Evolutionary conservation across 1,140 invertebrate species (phyloP), one percentile per base, ranked within the genome.

Genomic region (Myzus persicae): DNA sequence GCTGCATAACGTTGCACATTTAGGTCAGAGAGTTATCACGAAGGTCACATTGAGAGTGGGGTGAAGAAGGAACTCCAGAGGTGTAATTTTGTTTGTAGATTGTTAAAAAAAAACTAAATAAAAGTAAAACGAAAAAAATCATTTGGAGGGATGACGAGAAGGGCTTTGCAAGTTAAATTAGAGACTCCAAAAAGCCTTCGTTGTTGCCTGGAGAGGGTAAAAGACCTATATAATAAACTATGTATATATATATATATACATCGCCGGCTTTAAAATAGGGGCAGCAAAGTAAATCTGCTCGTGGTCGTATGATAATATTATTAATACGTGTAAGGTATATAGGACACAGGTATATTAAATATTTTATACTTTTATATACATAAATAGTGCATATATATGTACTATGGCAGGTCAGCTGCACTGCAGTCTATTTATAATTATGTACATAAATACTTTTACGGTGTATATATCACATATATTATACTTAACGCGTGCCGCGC

Each of bases 21-120:
- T 82, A 82, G 81, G 81, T 82, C 81, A 82, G 20, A 76, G 31
- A 38, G 36, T 81, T 81, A 81, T 81, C n/a, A 81, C 36, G 76
- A 81, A 81, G 76, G 76, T 38, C 20, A 38, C 24, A 24, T 38
- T 82, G 38, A 22, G 2, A 40, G 81, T 40, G 38, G 8, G 38
- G 81, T 38, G n/a, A 24, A 24, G 36, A 48, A 46, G 36, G 20
- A 3, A 40, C 36, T 82, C 22, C 46, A 20, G 38, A 82, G 20
- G 81, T 82, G 81, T 40, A 82, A 82, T 38, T 36, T 81, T 81
- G 76, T 81, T 81, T 81, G n/a, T 36, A 18, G 76, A 38, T 81
- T 14, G 59, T 48, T 18, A 48, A 48, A 48, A 48, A 51, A 67
- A 67, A 67, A 67, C 59, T 11, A 67, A 67, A 67, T 67, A 67